Evolutionary conservation across 2,797 vertebrate genomes (phyloP), one percentile per base, ranked within the genome.

Genomic region (Centropyge bicolor): DNA sequence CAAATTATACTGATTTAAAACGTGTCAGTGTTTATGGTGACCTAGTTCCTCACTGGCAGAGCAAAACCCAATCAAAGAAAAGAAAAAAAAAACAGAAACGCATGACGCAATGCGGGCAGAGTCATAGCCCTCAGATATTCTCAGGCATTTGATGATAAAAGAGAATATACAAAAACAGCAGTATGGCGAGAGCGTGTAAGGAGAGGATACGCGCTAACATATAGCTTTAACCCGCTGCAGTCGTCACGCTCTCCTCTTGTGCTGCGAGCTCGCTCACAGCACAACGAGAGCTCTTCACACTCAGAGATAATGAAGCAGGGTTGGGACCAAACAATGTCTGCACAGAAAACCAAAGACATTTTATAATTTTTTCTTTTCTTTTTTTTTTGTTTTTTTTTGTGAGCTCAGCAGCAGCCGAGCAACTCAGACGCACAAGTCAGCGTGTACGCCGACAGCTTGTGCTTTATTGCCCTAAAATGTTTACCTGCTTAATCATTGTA

Each of bases 81-180:
- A 61, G 35, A 54, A 79, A 27, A 46, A 78, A 80, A 80, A 87
- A 81, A 90, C 61, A 84, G 83, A 85, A 91, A 87, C 84, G 70
- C 85, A 87, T 92, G 93, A 93, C 83, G 92, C 92, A 93, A 93
- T 91, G 93, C 89, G 88, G 92, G 88, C 84, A 89, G 86, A 93
- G 80, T 88, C 86, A 68, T 88, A 88, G 90, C 85, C 88, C 85
- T 92, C 86, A 92, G 91, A 94, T 92, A 92, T 91, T 90, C 87
- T 72, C 71, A 87, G 62, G 80, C 90, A 88, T 90, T 88, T 91
- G 91, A 93, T 92, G 91, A 94, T 93, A 90, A 93, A 94, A 93
- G 89, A 64, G 91, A 92, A 90, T 88, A 74, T 83, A 78, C 31
- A 55, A 90, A 88, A 88, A 86, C 78, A 52, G 87, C 78, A 51